Evolutionary conservation across 2,797 vertebrate species (phyloP).

Genomic region (Petrocephalus schoutedeni): DNA sequence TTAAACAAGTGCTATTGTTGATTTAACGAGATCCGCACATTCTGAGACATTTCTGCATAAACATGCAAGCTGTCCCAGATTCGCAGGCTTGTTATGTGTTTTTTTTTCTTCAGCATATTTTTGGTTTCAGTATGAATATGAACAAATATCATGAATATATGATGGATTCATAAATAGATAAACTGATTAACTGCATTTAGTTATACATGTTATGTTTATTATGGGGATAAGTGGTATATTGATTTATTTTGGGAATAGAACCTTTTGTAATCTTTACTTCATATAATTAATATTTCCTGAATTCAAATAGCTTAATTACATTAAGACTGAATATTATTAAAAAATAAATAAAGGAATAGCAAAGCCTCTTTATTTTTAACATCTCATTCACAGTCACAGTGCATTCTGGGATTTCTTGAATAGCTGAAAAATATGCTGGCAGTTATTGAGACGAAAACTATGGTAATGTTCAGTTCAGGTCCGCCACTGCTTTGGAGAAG

Average conservation of each 20-base stretch:
- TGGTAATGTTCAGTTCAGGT: neutral
- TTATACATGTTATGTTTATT: neutral
- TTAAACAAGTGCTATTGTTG: neutral
- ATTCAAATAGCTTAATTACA: neutral
- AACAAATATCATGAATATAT: neutral
- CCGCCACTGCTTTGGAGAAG: neutral
- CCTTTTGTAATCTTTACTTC: neutral
- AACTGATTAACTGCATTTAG: conserved; percentile 11
- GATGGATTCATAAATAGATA: neutral
- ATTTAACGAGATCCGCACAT: neutral
- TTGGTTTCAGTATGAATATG: neutral
- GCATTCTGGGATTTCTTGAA: neutral
- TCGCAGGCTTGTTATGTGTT: neutral
- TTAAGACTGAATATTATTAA: neutral
- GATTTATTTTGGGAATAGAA: neutral
- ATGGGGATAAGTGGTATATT: neutral
- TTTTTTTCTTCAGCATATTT: neutral
- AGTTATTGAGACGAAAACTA: neutral
- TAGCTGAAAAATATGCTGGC: neutral
- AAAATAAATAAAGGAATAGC: neutral
- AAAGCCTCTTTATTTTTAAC: neutral
- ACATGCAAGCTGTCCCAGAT: neutral
- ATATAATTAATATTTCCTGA: neutral
- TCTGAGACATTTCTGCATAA: neutral
- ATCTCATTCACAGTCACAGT: neutral